Evolutionary conservation across 2,113 vertebrate genomes (phyloP), one percentile per base, ranked within the genome.

Genomic region (Catharus fuscescens): DNA sequence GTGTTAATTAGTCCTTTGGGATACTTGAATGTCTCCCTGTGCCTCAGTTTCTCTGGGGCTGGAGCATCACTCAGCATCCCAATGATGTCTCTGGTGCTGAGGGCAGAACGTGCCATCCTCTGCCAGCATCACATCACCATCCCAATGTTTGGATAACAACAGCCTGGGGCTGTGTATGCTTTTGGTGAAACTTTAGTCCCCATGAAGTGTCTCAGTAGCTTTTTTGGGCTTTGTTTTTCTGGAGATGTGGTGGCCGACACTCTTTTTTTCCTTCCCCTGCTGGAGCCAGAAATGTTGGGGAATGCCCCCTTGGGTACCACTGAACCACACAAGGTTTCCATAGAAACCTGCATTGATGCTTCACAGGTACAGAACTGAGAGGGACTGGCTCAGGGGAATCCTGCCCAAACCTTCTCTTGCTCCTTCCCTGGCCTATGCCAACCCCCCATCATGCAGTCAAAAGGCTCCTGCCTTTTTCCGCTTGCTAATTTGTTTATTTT

Each of bases 291-390:
- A 36, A 14, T 67, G 61, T 50, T 61, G 40, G 96, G 95, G 96
- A 97, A 96, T 96, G 82, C 91, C 95, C 96, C 61, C 59, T 83
- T 62, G 92, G 96, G 86, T 86, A 87, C 86, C 79, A 38, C 60
- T 15, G 85, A 96, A 50, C 85, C 64, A 44, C 12, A 64, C 97
- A 20, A 48, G 23, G 97, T 98, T 97, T 92, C 97, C 95, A 96
- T 97, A 97, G 98, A 74, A 97, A 98, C 96, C n/a, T 36, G 64
- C 93, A 50, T 76, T 15, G 80, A 56, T 95, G 59, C 25, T n/a
- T 52, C 1, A 40, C 69, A 78, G 80, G 79, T 94, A 71, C 62
- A 20, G 72, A 61, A 53, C 92, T 54, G 52, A 36, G 88, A 91
- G 85, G 79, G 73, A 62, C 62, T 90, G 80, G 59, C 13, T 18